Percentiles rank a stretch among this genome's conserved stretches.
Evolutionary conservation across 2,797 vertebrate genomes (phyloP).

Genomic region (Setipinna tenuifilis): DNA sequence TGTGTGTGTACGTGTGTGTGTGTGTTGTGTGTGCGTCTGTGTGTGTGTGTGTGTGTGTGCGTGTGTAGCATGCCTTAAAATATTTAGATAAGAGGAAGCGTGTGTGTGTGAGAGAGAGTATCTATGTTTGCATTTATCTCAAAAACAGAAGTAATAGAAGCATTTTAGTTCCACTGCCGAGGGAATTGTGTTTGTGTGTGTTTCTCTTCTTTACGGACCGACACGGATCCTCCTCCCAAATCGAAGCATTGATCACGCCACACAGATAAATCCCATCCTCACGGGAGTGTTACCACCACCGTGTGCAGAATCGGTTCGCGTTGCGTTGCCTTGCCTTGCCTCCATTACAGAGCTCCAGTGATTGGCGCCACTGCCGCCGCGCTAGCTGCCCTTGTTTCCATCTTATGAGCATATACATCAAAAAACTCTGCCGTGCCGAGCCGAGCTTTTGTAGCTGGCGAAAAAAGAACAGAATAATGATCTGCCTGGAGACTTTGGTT

Average conservation of each 20-base stretch:
- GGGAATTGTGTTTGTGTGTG: neutral
- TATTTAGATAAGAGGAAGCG: neutral
- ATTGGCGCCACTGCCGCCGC: too few species aligned
- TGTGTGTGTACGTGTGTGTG: neutral
- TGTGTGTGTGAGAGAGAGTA: neutral
- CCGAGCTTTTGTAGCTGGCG: neutral
- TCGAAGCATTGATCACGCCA: neutral
- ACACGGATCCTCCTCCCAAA: neutral
- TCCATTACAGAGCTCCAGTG: neutral
- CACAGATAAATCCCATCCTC: neutral
- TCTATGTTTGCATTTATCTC: neutral
- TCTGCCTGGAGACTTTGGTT: neutral
- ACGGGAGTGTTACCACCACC: neutral
- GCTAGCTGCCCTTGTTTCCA: neutral
- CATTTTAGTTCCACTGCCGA: neutral
- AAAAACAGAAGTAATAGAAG: neutral
- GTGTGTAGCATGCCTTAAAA: neutral
- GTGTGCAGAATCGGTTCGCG: neutral
- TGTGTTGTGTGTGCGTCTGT: neutral
- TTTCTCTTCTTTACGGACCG: neutral
- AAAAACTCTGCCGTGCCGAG: neutral
- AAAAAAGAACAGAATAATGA: conserved; percentile 9
- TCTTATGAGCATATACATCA: neutral
- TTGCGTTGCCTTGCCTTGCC: neutral
- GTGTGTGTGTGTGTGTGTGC: neutral